A percentile compares a stretch with the other conserved stretches of the same genome.
Evolutionary conservation across 2,888 invertebrate species (phyloP).

Genomic region (Orthosia cruda): DNA sequence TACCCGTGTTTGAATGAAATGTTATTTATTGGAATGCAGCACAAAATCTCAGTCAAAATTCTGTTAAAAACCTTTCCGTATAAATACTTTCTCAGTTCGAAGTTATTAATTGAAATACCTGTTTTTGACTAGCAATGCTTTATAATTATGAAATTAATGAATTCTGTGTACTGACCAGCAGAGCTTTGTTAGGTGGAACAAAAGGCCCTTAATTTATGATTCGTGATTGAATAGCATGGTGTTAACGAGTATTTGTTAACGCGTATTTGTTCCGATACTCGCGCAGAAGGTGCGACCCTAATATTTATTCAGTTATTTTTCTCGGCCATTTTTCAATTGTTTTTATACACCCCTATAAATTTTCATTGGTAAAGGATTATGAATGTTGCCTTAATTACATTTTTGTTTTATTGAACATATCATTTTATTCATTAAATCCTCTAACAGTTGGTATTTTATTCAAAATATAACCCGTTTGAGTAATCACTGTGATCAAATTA

Average conservation of each 20-base stretch:
- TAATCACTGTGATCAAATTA: neutral
- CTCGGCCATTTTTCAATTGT: constrained; percentile 18
- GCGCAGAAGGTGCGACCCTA: constrained; percentile 22
- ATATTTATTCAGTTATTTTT: constrained; percentile 43
- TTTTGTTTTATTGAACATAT: constrained; percentile 11
- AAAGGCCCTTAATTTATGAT: too few relatives aligned
- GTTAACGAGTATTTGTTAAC: constrained; percentile 53
- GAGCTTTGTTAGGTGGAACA: too few relatives aligned
- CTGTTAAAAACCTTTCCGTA: constrained; percentile 3
- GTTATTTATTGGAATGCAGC: constrained; percentile 28
- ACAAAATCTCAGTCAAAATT: neutral
- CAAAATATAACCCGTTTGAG: neutral
- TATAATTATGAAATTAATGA: too few relatives aligned
- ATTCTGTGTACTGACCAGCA: too few relatives aligned
- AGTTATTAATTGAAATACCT: constrained; percentile 26
- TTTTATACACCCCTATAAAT: constrained; percentile 3
- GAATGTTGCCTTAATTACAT: neutral
- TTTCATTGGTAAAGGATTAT: constrained; percentile 9
- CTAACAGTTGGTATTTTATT: neutral
- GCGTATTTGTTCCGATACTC: constrained; percentile 42
- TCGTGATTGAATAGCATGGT: too few relatives aligned
- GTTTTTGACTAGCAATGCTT: too few relatives aligned
- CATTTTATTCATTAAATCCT: neutral
- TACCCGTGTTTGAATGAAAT: constrained; percentile 6
- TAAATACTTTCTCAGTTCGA: constrained; percentile 1